These are phyloP conservation scores for Acomys russatus DNA, from an alignment of 2,797 vertebrate genomes.

Conservation along the genomic window DNA sequence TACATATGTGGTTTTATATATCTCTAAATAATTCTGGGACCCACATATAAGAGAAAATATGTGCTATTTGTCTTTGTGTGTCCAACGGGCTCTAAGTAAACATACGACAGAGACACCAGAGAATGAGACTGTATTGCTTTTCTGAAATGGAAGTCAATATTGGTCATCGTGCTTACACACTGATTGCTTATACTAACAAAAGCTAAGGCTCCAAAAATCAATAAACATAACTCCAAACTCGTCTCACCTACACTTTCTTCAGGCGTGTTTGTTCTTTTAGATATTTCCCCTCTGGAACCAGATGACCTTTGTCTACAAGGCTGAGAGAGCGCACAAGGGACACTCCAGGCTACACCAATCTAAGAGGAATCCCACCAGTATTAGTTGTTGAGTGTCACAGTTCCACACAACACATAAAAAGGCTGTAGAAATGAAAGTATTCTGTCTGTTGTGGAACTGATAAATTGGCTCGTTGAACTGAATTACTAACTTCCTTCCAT, in stretches of 20 bases:
- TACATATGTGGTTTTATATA: background rate
- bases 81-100: background rate
- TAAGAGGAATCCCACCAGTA: background rate
- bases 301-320: background rate
- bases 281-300: background rate
- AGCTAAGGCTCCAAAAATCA: conserved; percentile 26
- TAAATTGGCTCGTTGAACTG: background rate
- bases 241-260: conserved; percentile 17
- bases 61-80: background rate
- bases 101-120: background rate
- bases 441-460: background rate
- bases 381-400: background rate
- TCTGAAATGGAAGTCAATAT: background rate
- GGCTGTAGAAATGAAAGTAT: background rate
- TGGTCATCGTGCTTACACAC: background rate
- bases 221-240: conserved; percentile 33
- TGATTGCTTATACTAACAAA: background rate
- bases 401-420: background rate
- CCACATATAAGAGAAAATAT: background rate
- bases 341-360: background rate
- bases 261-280: background rate
- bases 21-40: background rate
- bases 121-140: background rate
- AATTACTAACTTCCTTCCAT: conserved; percentile 2
- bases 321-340: background rate